Conservation (phyloP, 2,113 vertebrate species). For the Elgaria multicarinata region DNA sequence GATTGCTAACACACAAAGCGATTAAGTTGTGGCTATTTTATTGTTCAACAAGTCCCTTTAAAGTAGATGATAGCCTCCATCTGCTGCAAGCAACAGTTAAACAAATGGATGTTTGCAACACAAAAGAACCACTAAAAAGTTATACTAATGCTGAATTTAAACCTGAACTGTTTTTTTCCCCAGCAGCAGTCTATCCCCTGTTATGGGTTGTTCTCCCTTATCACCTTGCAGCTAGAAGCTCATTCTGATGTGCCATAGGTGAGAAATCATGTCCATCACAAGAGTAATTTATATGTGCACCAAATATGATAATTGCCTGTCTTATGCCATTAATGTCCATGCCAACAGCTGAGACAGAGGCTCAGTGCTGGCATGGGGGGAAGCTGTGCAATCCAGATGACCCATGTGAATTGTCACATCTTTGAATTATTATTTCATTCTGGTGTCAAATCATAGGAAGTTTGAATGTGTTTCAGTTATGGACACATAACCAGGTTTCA, state of each 20-base stretch:
- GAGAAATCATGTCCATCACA: not conserved
- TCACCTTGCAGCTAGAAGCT: not conserved
- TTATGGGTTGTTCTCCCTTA: not conserved
- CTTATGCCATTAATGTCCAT: not conserved
- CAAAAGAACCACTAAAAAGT: constrained; percentile 1
- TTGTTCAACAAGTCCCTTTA: constrained; percentile 39
- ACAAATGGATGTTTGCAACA: constrained; percentile 16
- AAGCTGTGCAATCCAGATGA: not conserved
- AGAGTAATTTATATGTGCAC: not conserved
- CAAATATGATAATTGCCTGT: not conserved
- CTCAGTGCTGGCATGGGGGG: not conserved
- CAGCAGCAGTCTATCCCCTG: not conserved
- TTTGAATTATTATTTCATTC: not conserved
- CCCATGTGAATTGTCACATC: not conserved
- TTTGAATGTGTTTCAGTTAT: not conserved
- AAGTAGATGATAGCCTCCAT: constrained; percentile 21
- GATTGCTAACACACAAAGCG: constrained; percentile 9
- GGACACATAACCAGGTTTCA: not conserved
- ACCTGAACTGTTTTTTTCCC: not conserved
- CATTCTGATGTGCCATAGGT: not conserved
- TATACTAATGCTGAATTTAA: not conserved
- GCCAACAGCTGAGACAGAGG: not conserved
- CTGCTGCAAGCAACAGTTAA: constrained; percentile 31
- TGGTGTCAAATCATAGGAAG: not conserved
- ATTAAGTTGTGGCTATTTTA: constrained; percentile 8